Base-by-base conservation (phyloP, 1,140 invertebrate species). In the Bradysia coprophila region DNA sequence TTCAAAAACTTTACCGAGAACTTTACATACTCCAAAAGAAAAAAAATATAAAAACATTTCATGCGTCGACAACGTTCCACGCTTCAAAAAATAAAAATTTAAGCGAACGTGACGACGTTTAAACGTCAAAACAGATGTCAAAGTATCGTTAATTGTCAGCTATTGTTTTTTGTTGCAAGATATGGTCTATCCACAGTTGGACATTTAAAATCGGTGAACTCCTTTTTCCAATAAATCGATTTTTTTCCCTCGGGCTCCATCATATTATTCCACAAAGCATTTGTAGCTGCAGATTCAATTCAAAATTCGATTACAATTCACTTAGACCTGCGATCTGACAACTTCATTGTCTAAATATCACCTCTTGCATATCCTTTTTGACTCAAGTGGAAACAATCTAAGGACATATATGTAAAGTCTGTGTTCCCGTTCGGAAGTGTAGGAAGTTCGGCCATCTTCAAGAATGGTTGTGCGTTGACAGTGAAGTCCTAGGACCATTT, bases 311-410 rank as follows among this genome's bases (percentile, higher is more conserved):
- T n/a, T n/a, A n/a, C n/a, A n/a, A n/a, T n/a, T n/a, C n/a, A n/a
- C n/a, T n/a, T n/a, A n/a, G n/a, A n/a, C n/a, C n/a, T n/a, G n/a
- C n/a, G n/a, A n/a, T n/a, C n/a, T n/a, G n/a, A n/a, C n/a, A n/a
- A n/a, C n/a, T n/a, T n/a, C n/a, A n/a, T n/a, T n/a, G n/a, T n/a
- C n/a, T n/a, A 19, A 44, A 21, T 46, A 32, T 40, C 33, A 53
- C 54, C 61, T 55, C 72, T 69, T 64, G 73, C 67, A 46, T 81
- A 70, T 6, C 64, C 64, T 41, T 72, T 72, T 49, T 78, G 72
- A 50, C 73, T 79, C 2, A 75, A 64, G 50, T 84, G 81, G 48
- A 76, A 83, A 62, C 80, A 83, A 53, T 84, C 80, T 9, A 60
- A 57, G 2, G 76, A 68, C 28, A 81, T 64, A 51, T 69, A 75